Base-by-base conservation (phyloP, 2,113 vertebrate genomes). In the Camelus dromedarius region DNA sequence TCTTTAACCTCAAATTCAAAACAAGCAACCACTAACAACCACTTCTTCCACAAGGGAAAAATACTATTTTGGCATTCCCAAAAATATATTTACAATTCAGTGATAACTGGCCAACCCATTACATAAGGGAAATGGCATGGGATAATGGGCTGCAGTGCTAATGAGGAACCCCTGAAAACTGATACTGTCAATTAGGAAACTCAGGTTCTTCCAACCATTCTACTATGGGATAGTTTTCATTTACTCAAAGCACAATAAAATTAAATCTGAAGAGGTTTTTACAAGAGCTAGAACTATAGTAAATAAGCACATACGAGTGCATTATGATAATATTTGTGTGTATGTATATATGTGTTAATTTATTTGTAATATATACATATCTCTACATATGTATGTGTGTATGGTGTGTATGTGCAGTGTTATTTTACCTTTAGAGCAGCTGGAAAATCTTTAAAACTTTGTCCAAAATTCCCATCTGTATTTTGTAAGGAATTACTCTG, bases 371-470 rank as follows among this genome's bases (percentile, higher is more conserved):
- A 56, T 12, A 89, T 28, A 69, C 6, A 70, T 24, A 26, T 9
- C 38, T 54, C n/a, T 42, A 73, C 10, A 54, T n/a, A 79, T 20
- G 4, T 18, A 19, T 42, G 16, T 54, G 26, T 70, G 19, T 6
- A 9, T 18, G 38, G n/a, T 72, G 52, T 46, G 0, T 48, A 11
- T n/a, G 10, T 16, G 50, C 6, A 38, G 2, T 89, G 62, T 83
- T 79, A 60, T 56, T 97, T 98, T 98, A 99, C 99, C 99, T 98
- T 96, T 19, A 99, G 84, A 93, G 98, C 97, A 62, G 96, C 0
- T 26, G 98, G 98, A 92, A 99, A 99, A 96, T 99, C 98, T 98
- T 98, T 98, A 92, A 99, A 97, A 92, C 35, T 98, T 89, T 97
- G 96, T 69, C 98, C 99, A 98, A 98, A 96, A 93, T 98, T 97